Conservation (phyloP, 1,140 invertebrate species). For the Tenebrio molitor region DNA sequence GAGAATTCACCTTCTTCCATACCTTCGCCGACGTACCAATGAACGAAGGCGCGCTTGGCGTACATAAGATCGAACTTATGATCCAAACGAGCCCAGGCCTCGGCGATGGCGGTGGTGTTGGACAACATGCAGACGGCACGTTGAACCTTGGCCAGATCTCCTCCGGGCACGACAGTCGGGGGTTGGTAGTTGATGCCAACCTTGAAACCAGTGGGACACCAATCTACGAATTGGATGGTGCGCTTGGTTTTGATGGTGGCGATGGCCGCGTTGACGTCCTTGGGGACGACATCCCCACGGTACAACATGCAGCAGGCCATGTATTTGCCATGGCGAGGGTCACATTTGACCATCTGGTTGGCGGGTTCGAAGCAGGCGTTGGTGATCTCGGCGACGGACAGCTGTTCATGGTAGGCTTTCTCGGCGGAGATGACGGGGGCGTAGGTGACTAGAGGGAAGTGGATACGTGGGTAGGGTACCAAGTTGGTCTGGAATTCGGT, state of each 20-base stretch:
- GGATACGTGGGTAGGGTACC: conserved; percentile 79
- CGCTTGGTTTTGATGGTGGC: conserved; percentile 85
- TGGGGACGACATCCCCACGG: conserved; percentile 72
- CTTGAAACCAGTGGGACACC: conserved; percentile 81
- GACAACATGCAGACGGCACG: conserved; percentile 78
- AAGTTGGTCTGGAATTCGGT: conserved; percentile 85
- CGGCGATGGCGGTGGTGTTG: conserved; percentile 78
- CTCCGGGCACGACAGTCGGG: conserved; percentile 79
- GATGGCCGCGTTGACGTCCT: conserved; percentile 82
- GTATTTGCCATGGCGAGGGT: conserved; percentile 76
- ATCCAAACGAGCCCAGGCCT: conserved; percentile 79
- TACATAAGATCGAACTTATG: conserved; percentile 90
- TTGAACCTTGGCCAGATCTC: conserved; percentile 76
- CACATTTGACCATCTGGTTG: conserved; percentile 80
- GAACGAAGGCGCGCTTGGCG: conserved; percentile 81
- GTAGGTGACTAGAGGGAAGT: conserved; percentile 81
- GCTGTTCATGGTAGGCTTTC: conserved; percentile 78
- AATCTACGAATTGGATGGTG: conserved; percentile 78
- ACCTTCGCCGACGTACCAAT: conserved; percentile 84
- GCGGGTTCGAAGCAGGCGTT: conserved; percentile 75
- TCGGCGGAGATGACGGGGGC: conserved; percentile 75
- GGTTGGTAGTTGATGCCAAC: conserved; percentile 82
- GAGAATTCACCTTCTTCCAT: conserved; percentile 87
- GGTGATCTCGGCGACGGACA: conserved; percentile 79
- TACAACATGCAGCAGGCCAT: conserved; percentile 83